Evolutionary conservation across 2,888 invertebrate species (phyloP), one percentile per base, ranked within the genome.

Genomic region (Acanthococcus lagerstroemiae): DNA sequence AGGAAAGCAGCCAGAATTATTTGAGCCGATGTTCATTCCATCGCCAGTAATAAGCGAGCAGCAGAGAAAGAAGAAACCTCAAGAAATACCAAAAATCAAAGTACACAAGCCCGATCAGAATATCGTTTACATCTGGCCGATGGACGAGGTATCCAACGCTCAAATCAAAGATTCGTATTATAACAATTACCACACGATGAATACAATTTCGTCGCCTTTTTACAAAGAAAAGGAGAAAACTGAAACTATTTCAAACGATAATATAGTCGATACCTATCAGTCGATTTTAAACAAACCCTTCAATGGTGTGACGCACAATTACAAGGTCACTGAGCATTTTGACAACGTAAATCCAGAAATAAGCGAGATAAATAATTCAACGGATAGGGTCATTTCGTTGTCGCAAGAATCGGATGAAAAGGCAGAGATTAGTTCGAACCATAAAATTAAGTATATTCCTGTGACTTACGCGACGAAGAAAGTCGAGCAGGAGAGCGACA

Each of bases 11-110:
- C 72, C 83, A 0, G 82, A 86, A 74, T 80, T 80, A 54, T 88
- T 89, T 73, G 87, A 88, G 71, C 89, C 89, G 0, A 86, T 89
- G 79, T 90, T 89, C 71, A 84, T 89, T 70, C 87, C 89, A 1
- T 88, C 89, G 0, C 88, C 88, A 0, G 81, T 82, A 12, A 87
- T 87, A 71, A 83, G 83, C 72, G 72, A 72, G 22, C 58, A 68
- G 4, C 80, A 71, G 67, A 78, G 68, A 70, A 80, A 79, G 19
- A 69, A 70, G 45, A 69, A 68, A 67, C 66, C 67, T n/a, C 37
- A 25, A 48, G 55, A 72, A 71, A 67, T 17, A n/a, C 30, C 21
- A 17, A 54, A 30, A 19, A 37, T 66, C 44, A 56, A 66, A 66
- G 17, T 27, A 4, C 56, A 55, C 9, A 66, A 66, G 19, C 50